phyloP scores from a whole-genome alignment of 2,797 vertebrate species.

The Pseudocheirus occidentalis region DNA sequence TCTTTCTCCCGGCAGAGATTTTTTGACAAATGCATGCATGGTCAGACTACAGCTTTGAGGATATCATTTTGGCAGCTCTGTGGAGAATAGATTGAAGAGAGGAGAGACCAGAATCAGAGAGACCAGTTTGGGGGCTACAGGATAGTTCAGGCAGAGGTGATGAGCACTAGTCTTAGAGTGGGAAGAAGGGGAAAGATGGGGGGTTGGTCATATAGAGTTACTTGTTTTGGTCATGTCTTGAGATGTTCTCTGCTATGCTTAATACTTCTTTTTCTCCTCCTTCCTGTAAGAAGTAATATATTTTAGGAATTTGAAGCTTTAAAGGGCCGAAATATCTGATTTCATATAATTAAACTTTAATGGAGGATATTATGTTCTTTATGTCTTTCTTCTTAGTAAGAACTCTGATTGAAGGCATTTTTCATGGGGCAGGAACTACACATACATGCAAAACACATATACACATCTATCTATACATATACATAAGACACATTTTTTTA shows the following conservation, averaged over 20 bases:
- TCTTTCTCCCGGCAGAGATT: background rate
- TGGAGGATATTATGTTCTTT: background rate
- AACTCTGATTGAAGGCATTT: constrained; percentile 27
- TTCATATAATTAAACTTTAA: background rate
- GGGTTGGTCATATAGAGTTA: background rate
- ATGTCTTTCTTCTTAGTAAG: constrained; percentile 24
- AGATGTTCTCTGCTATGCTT: background rate
- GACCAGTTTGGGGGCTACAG: background rate
- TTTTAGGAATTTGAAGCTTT: constrained; percentile 1
- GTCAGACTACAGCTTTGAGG: background rate
- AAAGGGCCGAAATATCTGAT: background rate
- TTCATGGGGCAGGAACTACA: background rate
- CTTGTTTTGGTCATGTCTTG: background rate
- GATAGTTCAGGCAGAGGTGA: background rate
- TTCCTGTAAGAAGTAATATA: background rate
- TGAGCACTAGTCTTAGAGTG: background rate
- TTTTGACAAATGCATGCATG: background rate
- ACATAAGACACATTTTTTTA: background rate
- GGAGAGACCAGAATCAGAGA: background rate
- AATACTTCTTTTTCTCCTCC: background rate
- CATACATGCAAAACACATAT: too few relatives aligned
- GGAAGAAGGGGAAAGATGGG: background rate
- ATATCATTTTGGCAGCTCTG: background rate
- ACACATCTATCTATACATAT: too few relatives aligned
- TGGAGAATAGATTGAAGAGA: background rate